A percentile compares a stretch with the other conserved stretches of the same genome.
These are phyloP conservation scores for Danaus chrysippus DNA, from an alignment of 2,888 invertebrate species.

Conservation along the genomic window DNA sequence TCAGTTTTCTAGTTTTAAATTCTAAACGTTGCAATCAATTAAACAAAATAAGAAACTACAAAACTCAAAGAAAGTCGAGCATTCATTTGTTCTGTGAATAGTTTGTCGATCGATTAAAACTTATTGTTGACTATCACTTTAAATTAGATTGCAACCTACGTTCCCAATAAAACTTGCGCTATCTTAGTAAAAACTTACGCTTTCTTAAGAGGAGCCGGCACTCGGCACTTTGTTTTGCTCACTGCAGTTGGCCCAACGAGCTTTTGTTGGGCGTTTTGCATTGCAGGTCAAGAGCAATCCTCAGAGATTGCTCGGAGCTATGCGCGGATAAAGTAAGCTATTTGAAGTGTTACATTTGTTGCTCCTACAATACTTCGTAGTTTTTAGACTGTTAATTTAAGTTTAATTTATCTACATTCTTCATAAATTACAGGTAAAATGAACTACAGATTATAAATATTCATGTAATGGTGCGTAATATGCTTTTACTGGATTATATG, in stretches of 20 bases:
- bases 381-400: slow-evolving; percentile 4
- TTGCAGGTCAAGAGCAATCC: slow-evolving; percentile 67
- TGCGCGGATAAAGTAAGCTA: slow-evolving; percentile 31
- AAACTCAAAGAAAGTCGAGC: background rate
- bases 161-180: slow-evolving; percentile 17
- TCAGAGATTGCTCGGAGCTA: slow-evolving; percentile 53
- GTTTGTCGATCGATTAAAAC: slow-evolving; percentile 14
- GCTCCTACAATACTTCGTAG: slow-evolving; percentile 9
- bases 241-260: slow-evolving; percentile 38
- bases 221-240: slow-evolving; percentile 37
- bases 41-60: background rate
- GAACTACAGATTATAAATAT: background rate
- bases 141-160: slow-evolving; percentile 23
- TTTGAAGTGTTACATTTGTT: slow-evolving; percentile 24
- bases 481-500: too few species aligned
- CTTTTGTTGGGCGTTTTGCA: slow-evolving; percentile 61
- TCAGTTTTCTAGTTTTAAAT: too few species aligned
- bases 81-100: slow-evolving; percentile 9
- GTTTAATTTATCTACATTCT: background rate
- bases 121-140: slow-evolving; percentile 20
- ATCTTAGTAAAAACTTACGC: slow-evolving; percentile 28
- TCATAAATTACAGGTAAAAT: background rate
- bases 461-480: too few species aligned
- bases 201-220: slow-evolving; percentile 33
- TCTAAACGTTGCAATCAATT: background rate